phyloP scores from a whole-genome alignment of 2,797 vertebrate species.

The Platyrinchus mystaceus region DNA sequence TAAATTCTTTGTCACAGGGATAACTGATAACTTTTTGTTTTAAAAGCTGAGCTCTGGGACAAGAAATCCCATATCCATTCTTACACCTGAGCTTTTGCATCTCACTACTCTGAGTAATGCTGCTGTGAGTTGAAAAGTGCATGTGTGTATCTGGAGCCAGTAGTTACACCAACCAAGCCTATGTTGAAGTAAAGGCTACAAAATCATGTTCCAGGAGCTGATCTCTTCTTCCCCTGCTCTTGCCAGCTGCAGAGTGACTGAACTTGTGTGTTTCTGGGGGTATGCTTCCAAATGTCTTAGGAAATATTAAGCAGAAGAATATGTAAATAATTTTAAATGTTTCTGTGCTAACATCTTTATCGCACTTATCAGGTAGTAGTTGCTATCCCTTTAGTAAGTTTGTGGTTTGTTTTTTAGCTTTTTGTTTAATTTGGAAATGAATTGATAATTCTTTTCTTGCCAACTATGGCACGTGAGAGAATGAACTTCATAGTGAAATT shows the following conservation, averaged over 20 bases:
- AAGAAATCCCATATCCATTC: not conserved
- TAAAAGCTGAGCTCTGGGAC: not conserved
- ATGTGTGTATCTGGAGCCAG: not conserved
- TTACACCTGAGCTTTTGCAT: not conserved
- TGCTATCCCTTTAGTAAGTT: not conserved
- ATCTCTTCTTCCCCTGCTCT: not conserved
- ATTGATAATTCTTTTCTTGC: not conserved
- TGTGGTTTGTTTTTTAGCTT: not conserved
- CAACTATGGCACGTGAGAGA: not conserved
- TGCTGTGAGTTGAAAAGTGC: not conserved
- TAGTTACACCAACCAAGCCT: not conserved
- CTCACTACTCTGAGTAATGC: not conserved
- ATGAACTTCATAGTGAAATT: not conserved
- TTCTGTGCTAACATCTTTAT: not conserved
- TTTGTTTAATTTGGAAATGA: not conserved
- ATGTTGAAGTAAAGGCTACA: not conserved
- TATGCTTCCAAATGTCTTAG: not conserved
- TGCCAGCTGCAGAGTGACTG: not conserved
- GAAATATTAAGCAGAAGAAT: not conserved
- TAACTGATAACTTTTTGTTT: not conserved
- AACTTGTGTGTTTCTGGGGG: not conserved
- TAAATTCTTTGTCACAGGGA: not conserved
- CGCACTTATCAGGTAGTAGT: not conserved
- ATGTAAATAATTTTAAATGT: not conserved
- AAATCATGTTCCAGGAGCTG: not conserved